Evolutionary conservation across 2,797 vertebrate genomes (phyloP), one percentile per base, ranked within the genome.

Genomic region (Cottoperca gobio): DNA sequence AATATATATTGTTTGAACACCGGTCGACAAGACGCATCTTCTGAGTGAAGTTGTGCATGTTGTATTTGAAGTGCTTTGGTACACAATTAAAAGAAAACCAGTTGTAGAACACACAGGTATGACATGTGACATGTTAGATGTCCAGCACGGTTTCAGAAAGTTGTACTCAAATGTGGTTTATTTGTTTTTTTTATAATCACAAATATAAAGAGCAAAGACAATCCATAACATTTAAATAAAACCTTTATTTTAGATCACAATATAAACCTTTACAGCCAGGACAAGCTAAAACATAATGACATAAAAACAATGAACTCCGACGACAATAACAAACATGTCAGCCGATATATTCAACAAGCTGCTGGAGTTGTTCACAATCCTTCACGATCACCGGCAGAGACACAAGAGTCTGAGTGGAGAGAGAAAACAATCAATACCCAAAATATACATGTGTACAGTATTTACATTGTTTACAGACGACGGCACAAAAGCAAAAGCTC

Each of bases 261-360:
- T 48, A 79, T 49, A 2, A 84, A 79, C 11, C 86, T 19, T 28
- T 19, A 37, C 0, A 82, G 23, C 14, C 0, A 40, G 7, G 28
- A 62, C 5, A 48, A 46, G 9, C 40, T 70, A 63, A 73, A 73
- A 67, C 19, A 54, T 0, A 65, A 50, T 24, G 28, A 63, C 39
- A 87, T 65, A 86, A 86, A 85, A 86, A 86, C 26, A 88, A 70
- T 6, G 1, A 54, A 76, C 4, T 23, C 1, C 31, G 0, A 11
- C 2, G 13, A 73, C 24, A 35, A 63, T 8, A 31, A 62, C 3
- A 61, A 79, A 76, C 60, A 23, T 8, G 12, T 95, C 76, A 95
- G 62, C 92, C 91, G 3, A 96, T 87, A 70, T 91, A 95, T 37
- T 94, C 86, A 10, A 87, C 46, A 28, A 96, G 93, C 50, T 90